Evolutionary conservation across 2,888 invertebrate species (phyloP).

Genomic region (Pterobdella sp.): DNA sequence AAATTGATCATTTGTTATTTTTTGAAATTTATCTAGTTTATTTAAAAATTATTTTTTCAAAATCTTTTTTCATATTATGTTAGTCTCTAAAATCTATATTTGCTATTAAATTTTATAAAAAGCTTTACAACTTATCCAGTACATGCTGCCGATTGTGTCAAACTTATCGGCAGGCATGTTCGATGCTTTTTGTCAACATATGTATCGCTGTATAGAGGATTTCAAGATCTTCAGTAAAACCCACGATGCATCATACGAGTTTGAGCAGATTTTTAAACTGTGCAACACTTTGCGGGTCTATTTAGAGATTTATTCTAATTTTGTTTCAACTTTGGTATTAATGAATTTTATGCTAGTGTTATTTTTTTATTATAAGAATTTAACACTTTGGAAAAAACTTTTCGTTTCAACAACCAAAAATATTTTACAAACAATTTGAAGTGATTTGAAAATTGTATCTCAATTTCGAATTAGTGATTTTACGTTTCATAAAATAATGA

Average conservation of each 20-base stretch:
- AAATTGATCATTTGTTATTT: too few species aligned
- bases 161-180: conserved; percentile 18
- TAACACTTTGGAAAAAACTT: neutral
- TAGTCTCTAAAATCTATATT: too few species aligned
- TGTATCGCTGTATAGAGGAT: neutral
- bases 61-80: too few species aligned
- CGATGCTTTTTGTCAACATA: conserved; percentile 11
- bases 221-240: conserved; percentile 5
- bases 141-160: conserved; percentile 10
- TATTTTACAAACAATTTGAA: neutral
- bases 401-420: neutral
- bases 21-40: too few species aligned
- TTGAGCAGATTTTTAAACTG: conserved; percentile 21
- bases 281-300: conserved; percentile 18
- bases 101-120: too few species aligned
- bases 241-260: neutral
- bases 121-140: neutral
- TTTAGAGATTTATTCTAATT: neutral
- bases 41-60: too few species aligned
- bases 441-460: too few species aligned
- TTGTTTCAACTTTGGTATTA: neutral
- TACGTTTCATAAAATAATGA: too few species aligned
- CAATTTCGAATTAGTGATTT: too few species aligned
- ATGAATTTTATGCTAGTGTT: neutral
- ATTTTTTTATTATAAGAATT: neutral